Base-by-base conservation (phyloP, 2,888 invertebrate species). In the Keiferia lycopersicella region DNA sequence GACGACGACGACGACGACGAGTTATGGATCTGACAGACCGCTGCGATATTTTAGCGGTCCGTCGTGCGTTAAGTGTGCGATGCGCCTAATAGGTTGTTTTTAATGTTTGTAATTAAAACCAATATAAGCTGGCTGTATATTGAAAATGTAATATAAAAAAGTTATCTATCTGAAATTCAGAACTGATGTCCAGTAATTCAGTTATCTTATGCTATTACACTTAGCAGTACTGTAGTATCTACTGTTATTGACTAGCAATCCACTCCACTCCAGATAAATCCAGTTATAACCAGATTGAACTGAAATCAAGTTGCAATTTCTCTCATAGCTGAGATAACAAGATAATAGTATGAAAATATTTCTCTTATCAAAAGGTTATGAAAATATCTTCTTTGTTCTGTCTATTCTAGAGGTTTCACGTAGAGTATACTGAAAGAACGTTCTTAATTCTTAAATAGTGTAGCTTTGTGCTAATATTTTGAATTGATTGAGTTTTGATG, bases 191-290 rank as follows among this genome's bases (percentile, higher is more conserved):
- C 45, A 16, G 45, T 45, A 45, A 45, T 45, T 45, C 45, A n/a
- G 45, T 45, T 45, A 45, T 45, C 45, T 45, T 45, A n/a, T 45
- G 45, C 16, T 45, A 16, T 45, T 45, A 45, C 45, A n/a, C 45
- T 16, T 16, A 45, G 45, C 45, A 41, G 41, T 12, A 14, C 11
- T 12, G 14, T 41, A 41, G 1, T 0, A 41, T 4, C 6, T 10
- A 10, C 10, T 34, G 34, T 34, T 34, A 34, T 34, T 34, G 34
- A 45, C 45, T n/a, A 45, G 45, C n/a, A 16, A 41, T 26, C 26
- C 26, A 26, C 26, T 45, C 45, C 45, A 45, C 45, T 45, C n/a
- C n/a, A 45, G 45, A 45, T 45, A 45, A 45, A 45, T 45, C 8
- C 2, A 45, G 45, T 45, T 45, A 45, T 45, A 45, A 45, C 45